Evolutionary conservation across 2,113 vertebrate species (phyloP).

Genomic region (Malurus elegans): DNA sequence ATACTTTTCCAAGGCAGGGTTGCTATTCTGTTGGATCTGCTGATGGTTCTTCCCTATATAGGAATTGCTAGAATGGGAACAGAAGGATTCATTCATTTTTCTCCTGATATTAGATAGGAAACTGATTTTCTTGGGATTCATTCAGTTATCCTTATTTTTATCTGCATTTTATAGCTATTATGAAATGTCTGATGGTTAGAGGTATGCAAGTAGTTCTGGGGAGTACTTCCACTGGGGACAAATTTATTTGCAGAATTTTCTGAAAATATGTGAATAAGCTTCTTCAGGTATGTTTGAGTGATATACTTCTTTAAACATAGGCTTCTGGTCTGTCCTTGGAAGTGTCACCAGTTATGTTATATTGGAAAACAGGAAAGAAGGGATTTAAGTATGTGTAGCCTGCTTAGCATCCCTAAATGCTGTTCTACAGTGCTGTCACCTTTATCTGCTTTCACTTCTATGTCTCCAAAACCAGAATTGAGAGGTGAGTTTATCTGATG

Average conservation of each 20-base stretch:
- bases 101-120: not conserved
- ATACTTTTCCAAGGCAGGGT: not conserved
- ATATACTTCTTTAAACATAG: not conserved
- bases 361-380: not conserved
- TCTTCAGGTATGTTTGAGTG: not conserved
- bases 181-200: not conserved
- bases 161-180: not conserved
- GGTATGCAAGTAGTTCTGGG: not conserved
- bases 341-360: not conserved
- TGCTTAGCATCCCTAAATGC: not conserved
- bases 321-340: not conserved
- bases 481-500: not conserved
- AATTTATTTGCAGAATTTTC: not conserved
- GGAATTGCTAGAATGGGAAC: not conserved
- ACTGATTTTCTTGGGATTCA: not conserved
- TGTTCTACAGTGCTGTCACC: not conserved
- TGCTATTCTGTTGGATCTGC: not conserved
- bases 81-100: not conserved
- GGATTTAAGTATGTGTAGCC: not conserved
- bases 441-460: not conserved
- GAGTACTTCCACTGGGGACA: not conserved
- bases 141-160: not conserved
- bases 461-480: not conserved
- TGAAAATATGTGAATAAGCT: not conserved
- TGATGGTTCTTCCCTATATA: not conserved